Evolutionary conservation across 1,140 invertebrate species (phyloP), one percentile per base, ranked within the genome.

Genomic region (Dendroctonus valens): DNA sequence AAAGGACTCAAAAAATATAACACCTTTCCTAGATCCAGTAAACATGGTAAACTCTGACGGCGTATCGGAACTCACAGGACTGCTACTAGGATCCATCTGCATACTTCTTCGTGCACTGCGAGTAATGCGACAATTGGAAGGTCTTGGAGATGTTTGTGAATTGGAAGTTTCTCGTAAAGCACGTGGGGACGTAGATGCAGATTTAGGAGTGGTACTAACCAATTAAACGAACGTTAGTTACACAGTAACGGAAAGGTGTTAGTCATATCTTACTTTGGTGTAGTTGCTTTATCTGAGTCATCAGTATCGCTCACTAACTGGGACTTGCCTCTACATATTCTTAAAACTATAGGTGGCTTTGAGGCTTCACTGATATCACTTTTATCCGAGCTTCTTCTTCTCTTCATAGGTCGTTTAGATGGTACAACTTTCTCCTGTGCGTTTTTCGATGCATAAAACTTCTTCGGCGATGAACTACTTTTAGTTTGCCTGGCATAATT

Each of bases 261-360:
- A 26, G 1, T 26, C 1, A 44, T 59, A 44, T 59, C 3, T 40
- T 41, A 49, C 42, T 48, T 65, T 26, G 76, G 76, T 4, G 74
- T 77, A 12, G 73, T 69, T 41, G 76, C 78, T 46, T 72, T 77
- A 65, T 77, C 76, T 0, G 75, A 76, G 42, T 77, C 73, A 52
- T 77, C 77, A 4, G 75, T 74, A 67, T 77, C 79, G 66, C 77
- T 82, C 8, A 86, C 76, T 37, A 86, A 68, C 61, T 83, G 80
- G 11, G 84, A 83, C 57, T 86, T 87, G 6, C 85, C 85, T 69
- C 86, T 85, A 67, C 85, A 86, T 79, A 88, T 88, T 76, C 86
- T 77, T 65, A 88, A 75, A 41, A 87, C 86, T 59, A 88, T 88
- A 38, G 86, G 86, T n/a, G 86, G 85, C 75, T 86, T 85, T 7